Evolutionary conservation across 2,797 vertebrate species (phyloP), one percentile per base, ranked within the genome.

Genomic region (Anabas testudineus): DNA sequence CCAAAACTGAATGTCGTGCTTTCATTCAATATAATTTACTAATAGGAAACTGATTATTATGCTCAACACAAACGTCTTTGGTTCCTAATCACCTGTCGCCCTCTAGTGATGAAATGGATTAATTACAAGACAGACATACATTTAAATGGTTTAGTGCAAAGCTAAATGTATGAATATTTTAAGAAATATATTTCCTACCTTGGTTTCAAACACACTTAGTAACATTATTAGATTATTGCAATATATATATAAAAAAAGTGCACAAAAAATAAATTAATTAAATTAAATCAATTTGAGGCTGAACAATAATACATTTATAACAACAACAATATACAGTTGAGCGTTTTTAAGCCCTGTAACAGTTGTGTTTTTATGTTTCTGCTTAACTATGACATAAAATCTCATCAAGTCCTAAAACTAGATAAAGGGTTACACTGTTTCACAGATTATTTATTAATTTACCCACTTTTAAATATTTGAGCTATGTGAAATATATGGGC

Each of bases 61-160:
- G 7, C 19, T 47, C 3, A 26, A 10, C 5, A 28, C 37, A 21
- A 3, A 5, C 2, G 21, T 32, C n/a, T 15, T 10, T 61, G 12
- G 5, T 87, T 56, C 5, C 3, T 19, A 34, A 73, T 80, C 39
- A 16, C 76, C 3, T 90, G 84, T 81, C 86, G 59, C 93, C 86
- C 81, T 6, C 92, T 92, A 79, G 90, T 88, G 93, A 22, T 42
- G 1, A 65, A 70, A 74, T 0, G 2, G 2, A 3, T 28, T 0
- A 10, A 88, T 85, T 85, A 87, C 88, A 5, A 39, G 0, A 30
- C 6, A 5, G 14, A 10, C 30, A 61, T 10, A 18, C 2, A 13
- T 58, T 45, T 3, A 12, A 28, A 10, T 2, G 28, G 10, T 4
- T 14, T 36, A 13, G 7, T 28, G 24, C 1, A 32, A 2, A 46